Base-by-base conservation (phyloP, 2,888 invertebrate species). In the Cephus sareptanus region DNA sequence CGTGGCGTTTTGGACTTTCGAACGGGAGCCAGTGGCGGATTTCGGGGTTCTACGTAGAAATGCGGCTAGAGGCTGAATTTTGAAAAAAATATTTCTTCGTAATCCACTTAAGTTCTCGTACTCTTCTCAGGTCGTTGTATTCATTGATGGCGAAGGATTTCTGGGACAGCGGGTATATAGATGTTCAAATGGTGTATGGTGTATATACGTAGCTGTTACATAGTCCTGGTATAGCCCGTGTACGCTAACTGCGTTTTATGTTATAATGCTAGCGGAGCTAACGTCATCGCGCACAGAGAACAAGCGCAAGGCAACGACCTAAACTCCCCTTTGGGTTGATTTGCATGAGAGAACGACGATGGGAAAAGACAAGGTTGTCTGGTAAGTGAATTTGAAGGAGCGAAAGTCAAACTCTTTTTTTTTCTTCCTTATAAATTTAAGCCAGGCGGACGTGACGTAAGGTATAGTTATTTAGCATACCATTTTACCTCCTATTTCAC, bases 341-440 rank as follows among this genome's bases (percentile, higher is more conserved):
- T 34, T 71, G 71, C 71, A 71, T 71, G 71, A 71, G 33, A 71
- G n/a, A 31, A 71, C 71, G 71, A 34, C 71, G 33, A 34, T 71
- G 71, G 34, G 71, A 34, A 71, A 23, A 71, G 71, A 34, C 73
- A 75, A 73, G 73, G 76, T 73, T 73, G 75, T 71, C 70, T 35
- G 68, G 56, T 68, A 68, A 76, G 76, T 76, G 78, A 78, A 78
- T 78, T 78, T 69, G 69, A 78, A 78, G 73, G 78, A 71, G 71
- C 71, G 76, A 78, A 78, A 78, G 68, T 73, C 71, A 34, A 71
- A 71, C 31, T 34, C 33, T 71, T 31, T 56, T 40, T 40, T 3
- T 37, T 56, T 23, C 2, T 56, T 56, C 0, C 56, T 9, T 56
- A 23, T 23, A 23, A 9, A 6, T 56, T 56, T 75, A 23, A 69